Percentiles rank a stretch among this genome's conserved stretches.
Evolutionary conservation across 2,113 vertebrate species (phyloP).

Genomic region (Heloderma charlesbogerti): DNA sequence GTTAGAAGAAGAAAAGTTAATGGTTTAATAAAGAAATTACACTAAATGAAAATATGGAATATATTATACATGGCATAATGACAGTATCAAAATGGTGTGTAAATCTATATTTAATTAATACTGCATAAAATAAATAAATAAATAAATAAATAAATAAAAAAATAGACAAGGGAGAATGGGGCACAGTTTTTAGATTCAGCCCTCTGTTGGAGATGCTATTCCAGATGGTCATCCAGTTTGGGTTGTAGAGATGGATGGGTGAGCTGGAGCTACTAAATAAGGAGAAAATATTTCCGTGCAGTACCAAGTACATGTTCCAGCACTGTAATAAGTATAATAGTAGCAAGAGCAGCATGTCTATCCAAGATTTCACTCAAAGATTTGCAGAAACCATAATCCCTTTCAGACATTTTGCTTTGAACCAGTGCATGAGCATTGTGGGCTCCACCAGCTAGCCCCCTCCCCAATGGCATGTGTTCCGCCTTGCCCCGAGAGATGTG

Average conservation of each 20-base stretch:
- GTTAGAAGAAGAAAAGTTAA: conserved; percentile 5
- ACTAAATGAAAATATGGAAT: not conserved
- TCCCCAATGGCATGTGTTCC: not conserved
- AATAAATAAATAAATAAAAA: not conserved
- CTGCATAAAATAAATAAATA: not conserved
- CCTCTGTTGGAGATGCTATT: not conserved
- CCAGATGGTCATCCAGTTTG: not conserved
- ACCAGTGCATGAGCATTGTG: not conserved
- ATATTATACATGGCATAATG: not conserved
- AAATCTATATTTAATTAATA: not conserved
- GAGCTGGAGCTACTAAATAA: not conserved
- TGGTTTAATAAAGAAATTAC: not conserved
- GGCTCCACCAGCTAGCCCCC: not conserved
- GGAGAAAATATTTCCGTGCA: not conserved
- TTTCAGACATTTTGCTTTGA: not conserved
- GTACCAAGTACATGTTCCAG: not conserved
- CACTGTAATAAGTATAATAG: not conserved
- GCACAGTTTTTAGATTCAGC: not conserved
- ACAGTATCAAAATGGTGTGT: not conserved
- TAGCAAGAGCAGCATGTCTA: not conserved
- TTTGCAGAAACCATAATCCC: not conserved
- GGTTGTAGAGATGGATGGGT: not conserved
- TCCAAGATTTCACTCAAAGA: not conserved
- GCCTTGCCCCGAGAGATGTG: not conserved
- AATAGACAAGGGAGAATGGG: not conserved